Base-by-base conservation (phyloP, 2,797 vertebrate species). In the Rhodeus uyekii region DNA sequence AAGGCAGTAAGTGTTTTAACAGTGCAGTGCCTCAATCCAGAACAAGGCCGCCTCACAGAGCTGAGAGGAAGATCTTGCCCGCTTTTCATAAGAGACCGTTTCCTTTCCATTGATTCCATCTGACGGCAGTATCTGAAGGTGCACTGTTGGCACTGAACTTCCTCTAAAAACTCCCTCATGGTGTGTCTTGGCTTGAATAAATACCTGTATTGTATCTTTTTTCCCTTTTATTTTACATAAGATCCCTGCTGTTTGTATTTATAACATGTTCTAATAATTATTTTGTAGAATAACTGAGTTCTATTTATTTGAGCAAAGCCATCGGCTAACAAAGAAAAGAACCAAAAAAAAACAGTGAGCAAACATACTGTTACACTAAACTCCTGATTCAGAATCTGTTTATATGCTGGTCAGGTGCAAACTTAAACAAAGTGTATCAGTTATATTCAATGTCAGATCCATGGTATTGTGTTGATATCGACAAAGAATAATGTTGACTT, bases 211-310 rank as follows among this genome's bases (percentile, higher is more conserved):
- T 92, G 93, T 86, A 92, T 88, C 85, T 84, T 88, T 88, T 87
- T 77, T 84, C 86, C 84, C 84, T 58, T 77, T 74, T 29, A 5
- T 60, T 82, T 46, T 19, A 27, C 61, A 16, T 29, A 61, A 78
- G 50, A 74, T 75, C 29, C 36, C 74, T 18, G 91, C 92, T 90
- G 91, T 94, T 94, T 92, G 92, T 92, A 89, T 90, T 92, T 90
- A 92, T 90, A 76, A 93, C 90, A 92, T 92, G 78, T 83, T 87
- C 88, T 92, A 95, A 95, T 91, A 94, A 94, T 93, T 92, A 93
- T 95, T 94, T 93, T 92, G 83, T 84, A 87, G 89, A 92, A 92
- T 93, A 91, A 94, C 89, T 91, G 87, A 92, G 91, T 90, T 89
- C 55, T 93, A 92, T 95, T 95, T 92, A 92, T 89, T 85, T 94